Evolutionary conservation across 2,113 vertebrate genomes (phyloP), one percentile per base, ranked within the genome.

Genomic region (Halichoeres trimaculatus): DNA sequence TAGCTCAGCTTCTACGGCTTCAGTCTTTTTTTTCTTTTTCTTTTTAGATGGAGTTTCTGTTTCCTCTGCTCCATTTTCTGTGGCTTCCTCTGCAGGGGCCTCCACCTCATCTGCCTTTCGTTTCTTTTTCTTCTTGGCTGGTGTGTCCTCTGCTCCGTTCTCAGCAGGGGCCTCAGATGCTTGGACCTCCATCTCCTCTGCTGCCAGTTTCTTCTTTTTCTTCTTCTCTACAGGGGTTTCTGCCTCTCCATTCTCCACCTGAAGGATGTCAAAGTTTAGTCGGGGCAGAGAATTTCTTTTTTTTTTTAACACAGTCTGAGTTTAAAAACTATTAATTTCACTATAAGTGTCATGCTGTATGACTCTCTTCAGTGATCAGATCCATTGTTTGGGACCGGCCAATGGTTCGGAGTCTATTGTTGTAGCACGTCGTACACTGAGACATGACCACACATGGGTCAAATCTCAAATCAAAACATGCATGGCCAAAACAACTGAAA

Each of bases 71-170:
- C 54, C 90, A 10, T 90, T 86, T 0, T 75, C 81, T 1, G 85
- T 75, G 0, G 56, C 51, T 10, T 74, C 80, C 2, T 76, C 71
- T 2, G 20, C 45, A 30, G 54, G 20, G 8, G 17, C 68, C 9
- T 52, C 59, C 0, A 3, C 48, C 7, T 45, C 64, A 30, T 70
- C 76, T 0, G 14, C 58, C 17, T 89, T 92, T 16, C 59, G 54
- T 34, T 93, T 93, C 83, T 93, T 94, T 85, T 95, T 94, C 92
- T 95, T 92, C 86, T 95, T 91, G 4, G 58, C 60, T 40, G 93
- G 48, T 17, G 78, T 43, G 0, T 96, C 95, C 63, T 92, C 90
- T 12, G 36, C 77, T 0, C 66, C 91, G 4, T 92, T 89, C 0
- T 84, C 85, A 13, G 88, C 91, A 0, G 24, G 26, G 1, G 13